A percentile compares a stretch with the other conserved stretches of the same genome.
Conservation (phyloP, 2,797 vertebrate genomes). For the Xenentodon cancila region DNA sequence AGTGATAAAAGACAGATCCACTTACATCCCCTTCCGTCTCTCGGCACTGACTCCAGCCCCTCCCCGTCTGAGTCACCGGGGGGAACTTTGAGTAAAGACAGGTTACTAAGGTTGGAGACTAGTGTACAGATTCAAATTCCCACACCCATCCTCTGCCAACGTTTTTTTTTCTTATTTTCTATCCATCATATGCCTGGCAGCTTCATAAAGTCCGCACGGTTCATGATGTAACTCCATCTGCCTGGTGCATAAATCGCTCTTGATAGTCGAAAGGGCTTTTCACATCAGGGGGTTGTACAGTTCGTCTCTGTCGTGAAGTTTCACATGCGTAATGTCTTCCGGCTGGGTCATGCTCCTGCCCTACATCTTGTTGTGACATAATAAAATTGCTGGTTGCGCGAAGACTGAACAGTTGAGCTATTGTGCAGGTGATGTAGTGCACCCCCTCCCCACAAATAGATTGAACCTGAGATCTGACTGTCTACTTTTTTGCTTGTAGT, state of each 20-base stretch:
- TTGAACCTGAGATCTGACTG: constrained; percentile 24
- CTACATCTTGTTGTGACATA: constrained; percentile 63
- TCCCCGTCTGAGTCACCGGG: constrained; percentile 41
- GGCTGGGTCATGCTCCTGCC: constrained; percentile 54
- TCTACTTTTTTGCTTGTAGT: background rate
- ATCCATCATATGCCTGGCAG: constrained; percentile 74
- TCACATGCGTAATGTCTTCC: constrained; percentile 70
- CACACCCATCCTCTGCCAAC: constrained; percentile 60
- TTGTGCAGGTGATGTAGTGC: constrained; percentile 38
- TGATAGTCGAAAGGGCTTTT: constrained; percentile 59
- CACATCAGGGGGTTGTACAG: constrained; percentile 47
- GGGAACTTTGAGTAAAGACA: constrained; percentile 72
- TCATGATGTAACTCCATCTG: constrained; percentile 68
- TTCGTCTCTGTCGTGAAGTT: constrained; percentile 53
- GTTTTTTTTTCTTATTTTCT: constrained; percentile 73
- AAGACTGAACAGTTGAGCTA: constrained; percentile 49
- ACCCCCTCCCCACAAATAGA: no score
- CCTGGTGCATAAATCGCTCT: constrained; percentile 71
- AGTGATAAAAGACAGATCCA: constrained; percentile 71
- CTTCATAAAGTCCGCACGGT: constrained; percentile 42
- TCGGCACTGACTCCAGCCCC: constrained; percentile 38
- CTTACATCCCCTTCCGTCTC: constrained; percentile 61
- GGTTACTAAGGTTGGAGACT: constrained; percentile 63
- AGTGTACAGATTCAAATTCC: constrained; percentile 59
- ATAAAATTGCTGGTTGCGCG: constrained; percentile 64